A percentile compares a stretch with the other conserved stretches of the same genome.
phyloP scores from a whole-genome alignment of 2,113 vertebrate species.

The Phrynosoma blainvillii region DNA sequence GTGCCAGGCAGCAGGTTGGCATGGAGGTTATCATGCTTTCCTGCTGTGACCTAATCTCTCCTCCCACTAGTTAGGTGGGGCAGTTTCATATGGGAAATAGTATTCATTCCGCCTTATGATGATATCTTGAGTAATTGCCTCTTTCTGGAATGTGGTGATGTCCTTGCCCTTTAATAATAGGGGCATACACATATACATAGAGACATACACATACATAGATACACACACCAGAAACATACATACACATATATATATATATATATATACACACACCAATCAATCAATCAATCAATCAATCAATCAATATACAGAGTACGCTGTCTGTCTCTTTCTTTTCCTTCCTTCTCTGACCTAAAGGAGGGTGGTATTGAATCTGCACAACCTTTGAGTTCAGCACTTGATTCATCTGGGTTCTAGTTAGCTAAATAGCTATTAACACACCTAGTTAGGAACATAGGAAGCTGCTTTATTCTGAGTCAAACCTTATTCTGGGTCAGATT shows the following conservation, averaged over 20 bases:
- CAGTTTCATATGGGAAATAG: constrained; percentile 11
- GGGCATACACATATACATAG: not conserved
- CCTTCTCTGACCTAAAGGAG: not conserved
- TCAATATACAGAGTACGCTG: no score
- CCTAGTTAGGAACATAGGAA: not conserved
- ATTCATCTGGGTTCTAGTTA: not conserved
- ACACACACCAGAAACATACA: no score
- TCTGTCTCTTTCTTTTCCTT: not conserved
- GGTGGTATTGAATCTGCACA: not conserved
- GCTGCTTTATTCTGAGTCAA: not conserved
- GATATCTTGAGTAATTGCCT: not conserved
- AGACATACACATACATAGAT: not conserved
- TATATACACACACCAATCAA: no score
- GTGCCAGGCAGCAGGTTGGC: not conserved
- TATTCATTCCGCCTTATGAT: not conserved
- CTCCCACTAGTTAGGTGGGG: not conserved
- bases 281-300: no score
- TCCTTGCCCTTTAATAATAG: not conserved
- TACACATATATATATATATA: no score
- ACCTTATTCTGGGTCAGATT: not conserved
- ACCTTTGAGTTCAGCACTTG: not conserved
- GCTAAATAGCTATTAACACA: not conserved
- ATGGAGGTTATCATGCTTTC: not conserved
- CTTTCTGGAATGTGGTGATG: not conserved
- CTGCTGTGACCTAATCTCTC: not conserved